Conservation (phyloP, 2,888 invertebrate species). For the Ferdinandea cuprea region DNA sequence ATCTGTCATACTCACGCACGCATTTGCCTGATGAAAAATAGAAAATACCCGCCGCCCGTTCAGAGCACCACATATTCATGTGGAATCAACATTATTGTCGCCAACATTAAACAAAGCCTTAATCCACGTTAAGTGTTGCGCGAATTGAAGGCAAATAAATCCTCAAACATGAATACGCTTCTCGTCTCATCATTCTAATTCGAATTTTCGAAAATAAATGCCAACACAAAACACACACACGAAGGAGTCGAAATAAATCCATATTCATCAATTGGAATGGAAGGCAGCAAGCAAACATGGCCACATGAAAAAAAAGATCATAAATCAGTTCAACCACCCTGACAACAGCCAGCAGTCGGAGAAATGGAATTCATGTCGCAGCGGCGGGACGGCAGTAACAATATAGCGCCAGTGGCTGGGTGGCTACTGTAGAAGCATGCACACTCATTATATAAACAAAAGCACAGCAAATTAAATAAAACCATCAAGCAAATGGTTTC, state of each 20-base stretch:
- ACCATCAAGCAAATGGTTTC: slow-evolving; percentile 69
- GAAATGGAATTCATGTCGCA: slow-evolving; percentile 56
- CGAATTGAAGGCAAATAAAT: slow-evolving; percentile 42
- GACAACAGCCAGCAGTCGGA: slow-evolving; percentile 25
- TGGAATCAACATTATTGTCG: slow-evolving; percentile 33
- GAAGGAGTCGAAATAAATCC: slow-evolving; percentile 55
- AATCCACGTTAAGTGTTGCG: slow-evolving; percentile 42
- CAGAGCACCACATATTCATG: slow-evolving; percentile 2
- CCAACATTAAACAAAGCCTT: slow-evolving; percentile 43
- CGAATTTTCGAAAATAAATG: slow-evolving; percentile 14
- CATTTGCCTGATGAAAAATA: background rate
- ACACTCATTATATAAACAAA: slow-evolving; percentile 68
- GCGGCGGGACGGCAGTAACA: slow-evolving; percentile 3
- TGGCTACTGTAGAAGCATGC: slow-evolving; percentile 11
- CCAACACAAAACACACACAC: slow-evolving; percentile 7
- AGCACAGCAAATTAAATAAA: slow-evolving; percentile 71
- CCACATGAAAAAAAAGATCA: slow-evolving; percentile 50
- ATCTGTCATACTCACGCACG: slow-evolving; percentile 7
- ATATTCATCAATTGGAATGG: slow-evolving; percentile 65
- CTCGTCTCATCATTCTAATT: slow-evolving; percentile 36
- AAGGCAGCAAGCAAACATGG: slow-evolving; percentile 39
- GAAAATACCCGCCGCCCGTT: no score
- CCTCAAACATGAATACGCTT: slow-evolving; percentile 40
- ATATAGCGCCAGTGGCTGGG: slow-evolving; percentile 8
- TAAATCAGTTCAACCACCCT: slow-evolving; percentile 68